Evolutionary conservation across 2,113 vertebrate species (phyloP).

Genomic region (Corythaeola cristata): DNA sequence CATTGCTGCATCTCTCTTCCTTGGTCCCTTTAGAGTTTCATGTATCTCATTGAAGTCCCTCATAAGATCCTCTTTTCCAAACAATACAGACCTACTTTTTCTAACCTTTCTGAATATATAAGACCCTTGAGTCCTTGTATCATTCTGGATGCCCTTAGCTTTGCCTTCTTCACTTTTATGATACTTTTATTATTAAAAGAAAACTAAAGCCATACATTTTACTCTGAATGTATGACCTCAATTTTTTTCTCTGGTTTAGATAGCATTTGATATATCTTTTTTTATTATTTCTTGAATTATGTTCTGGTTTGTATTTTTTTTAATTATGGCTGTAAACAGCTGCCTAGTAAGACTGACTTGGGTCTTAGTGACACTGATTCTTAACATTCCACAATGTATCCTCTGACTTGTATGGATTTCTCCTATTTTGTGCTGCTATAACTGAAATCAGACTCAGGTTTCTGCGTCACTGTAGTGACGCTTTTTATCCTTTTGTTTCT

Average conservation of each 20-base stretch:
- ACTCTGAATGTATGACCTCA: background rate
- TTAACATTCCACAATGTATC: background rate
- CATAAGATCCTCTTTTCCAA: slow-evolving; percentile 7
- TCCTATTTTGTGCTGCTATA: background rate
- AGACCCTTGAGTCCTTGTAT: background rate
- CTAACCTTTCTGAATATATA: slow-evolving; percentile 5
- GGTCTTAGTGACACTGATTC: background rate
- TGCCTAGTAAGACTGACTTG: background rate
- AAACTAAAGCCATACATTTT: background rate
- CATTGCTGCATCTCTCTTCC: background rate
- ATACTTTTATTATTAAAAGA: background rate
- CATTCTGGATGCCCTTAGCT: background rate
- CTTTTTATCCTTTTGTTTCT: background rate
- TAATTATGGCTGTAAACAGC: background rate
- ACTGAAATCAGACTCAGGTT: background rate
- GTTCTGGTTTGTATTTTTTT: background rate
- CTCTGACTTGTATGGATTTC: background rate
- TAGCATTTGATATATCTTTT: background rate
- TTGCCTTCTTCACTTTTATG: background rate
- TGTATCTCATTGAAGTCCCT: background rate
- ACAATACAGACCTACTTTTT: slow-evolving; percentile 8
- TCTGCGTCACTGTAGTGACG: background rate
- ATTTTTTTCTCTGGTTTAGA: background rate
- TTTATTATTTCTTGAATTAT: background rate
- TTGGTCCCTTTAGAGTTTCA: background rate